Conservation (phyloP, 2,113 vertebrate genomes). For the Upupa epops region DNA sequence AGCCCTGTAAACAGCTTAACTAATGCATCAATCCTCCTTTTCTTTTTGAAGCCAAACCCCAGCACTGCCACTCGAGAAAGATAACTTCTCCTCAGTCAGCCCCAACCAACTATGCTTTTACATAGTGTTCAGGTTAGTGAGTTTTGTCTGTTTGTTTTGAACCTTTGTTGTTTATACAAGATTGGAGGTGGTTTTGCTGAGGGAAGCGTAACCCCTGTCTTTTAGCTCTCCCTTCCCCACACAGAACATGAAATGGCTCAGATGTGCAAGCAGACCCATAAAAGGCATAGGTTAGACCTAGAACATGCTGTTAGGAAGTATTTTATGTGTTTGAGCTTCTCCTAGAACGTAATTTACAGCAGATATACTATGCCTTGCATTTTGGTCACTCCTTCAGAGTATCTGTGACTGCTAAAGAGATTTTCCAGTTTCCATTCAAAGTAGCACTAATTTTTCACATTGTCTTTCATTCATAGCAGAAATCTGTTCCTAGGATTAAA, state of each 20-base stretch:
- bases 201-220: background rate
- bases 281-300: background rate
- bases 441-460: background rate
- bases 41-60: background rate
- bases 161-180: background rate
- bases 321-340: background rate
- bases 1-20: background rate
- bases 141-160: background rate
- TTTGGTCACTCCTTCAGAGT: background rate
- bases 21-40: background rate
- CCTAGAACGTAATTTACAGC: background rate
- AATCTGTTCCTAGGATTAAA: conserved; percentile 42
- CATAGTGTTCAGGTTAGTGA: background rate
- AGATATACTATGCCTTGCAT: background rate
- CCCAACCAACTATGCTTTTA: background rate
- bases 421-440: background rate
- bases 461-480: background rate
- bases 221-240: background rate
- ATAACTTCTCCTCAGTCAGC: background rate
- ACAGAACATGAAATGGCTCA: background rate
- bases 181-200: background rate
- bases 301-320: background rate
- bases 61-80: background rate
- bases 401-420: background rate
- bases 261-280: background rate